These are phyloP conservation scores for Leptonema lineaticorne DNA, from an alignment of 1,140 invertebrate genomes.

Conservation along the genomic window DNA sequence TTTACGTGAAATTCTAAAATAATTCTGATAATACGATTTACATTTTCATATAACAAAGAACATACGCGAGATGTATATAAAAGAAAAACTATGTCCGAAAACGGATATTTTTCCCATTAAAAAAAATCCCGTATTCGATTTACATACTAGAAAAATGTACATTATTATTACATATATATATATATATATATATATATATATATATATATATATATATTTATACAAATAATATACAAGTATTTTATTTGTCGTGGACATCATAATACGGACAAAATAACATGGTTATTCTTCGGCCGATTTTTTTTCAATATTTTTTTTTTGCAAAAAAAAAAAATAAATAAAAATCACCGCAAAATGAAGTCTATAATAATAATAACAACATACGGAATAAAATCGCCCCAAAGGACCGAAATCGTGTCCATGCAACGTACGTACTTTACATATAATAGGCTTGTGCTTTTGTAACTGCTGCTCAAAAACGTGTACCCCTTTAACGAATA, in stretches of 20 bases:
- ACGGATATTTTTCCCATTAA: no score
- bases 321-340: no score
- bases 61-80: no score
- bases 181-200: background rate
- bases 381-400: background rate
- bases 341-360: no score
- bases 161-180: background rate
- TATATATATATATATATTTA: background rate
- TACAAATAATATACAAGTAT: background rate
- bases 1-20: no score
- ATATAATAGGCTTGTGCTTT: background rate
- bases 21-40: no score
- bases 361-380: no score
- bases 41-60: no score
- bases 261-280: slow-evolving; percentile 2
- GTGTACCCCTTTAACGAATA: background rate
- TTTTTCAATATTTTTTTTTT: no score
- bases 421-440: no score
- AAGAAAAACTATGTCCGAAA: no score
- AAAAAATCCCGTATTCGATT: background rate
- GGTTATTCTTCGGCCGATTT: background rate
- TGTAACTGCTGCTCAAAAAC: no score
- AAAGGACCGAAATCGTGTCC: background rate
- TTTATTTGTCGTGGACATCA: background rate
- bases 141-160: background rate